These are phyloP conservation scores for Scatophagus argus DNA, from an alignment of 2,113 vertebrate genomes.

Conservation along the genomic window DNA sequence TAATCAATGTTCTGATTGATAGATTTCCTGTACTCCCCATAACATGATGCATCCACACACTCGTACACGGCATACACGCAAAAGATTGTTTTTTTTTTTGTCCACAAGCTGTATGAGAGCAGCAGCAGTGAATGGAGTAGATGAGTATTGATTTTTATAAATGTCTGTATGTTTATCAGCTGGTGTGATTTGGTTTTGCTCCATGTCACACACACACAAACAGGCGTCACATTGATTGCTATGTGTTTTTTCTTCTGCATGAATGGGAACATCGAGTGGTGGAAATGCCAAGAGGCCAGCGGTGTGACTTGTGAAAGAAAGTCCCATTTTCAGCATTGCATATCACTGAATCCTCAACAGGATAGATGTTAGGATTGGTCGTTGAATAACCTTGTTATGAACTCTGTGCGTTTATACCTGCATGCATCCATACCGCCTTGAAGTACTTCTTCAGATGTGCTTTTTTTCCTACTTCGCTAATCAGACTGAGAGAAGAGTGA, in stretches of 20 bases:
- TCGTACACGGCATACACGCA: not conserved
- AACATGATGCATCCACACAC: constrained; percentile 2
- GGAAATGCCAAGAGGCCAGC: constrained; percentile 20
- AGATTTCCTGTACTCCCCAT: constrained; percentile 3
- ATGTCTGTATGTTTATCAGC: constrained; percentile 60
- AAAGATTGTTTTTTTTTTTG: constrained; percentile 25
- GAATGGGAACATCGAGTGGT: constrained; percentile 21
- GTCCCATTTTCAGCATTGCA: not conserved
- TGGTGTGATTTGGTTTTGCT: constrained; percentile 33
- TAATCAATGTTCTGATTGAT: constrained; percentile 39
- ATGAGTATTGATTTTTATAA: constrained; percentile 68
- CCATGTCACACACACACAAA: constrained; percentile 24
- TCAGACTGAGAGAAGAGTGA: constrained; percentile 39
- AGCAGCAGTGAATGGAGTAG: constrained; percentile 38
- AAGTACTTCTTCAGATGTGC: not conserved
- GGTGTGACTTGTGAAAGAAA: constrained; percentile 7
- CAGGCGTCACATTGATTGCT: constrained; percentile 35
- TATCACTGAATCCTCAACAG: constrained; percentile 5
- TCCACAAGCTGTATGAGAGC: constrained; percentile 28
- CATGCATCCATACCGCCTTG: not conserved
- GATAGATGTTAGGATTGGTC: not conserved
- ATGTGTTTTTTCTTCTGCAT: constrained; percentile 22
- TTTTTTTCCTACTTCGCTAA: constrained; percentile 30
- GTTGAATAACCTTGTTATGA: not conserved
- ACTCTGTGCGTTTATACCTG: not conserved